These are phyloP conservation scores for Aphrocallistes beatrix DNA, from an alignment of 37 sponge, comb jelly and placozoan genomes.

Conservation along the genomic window DNA sequence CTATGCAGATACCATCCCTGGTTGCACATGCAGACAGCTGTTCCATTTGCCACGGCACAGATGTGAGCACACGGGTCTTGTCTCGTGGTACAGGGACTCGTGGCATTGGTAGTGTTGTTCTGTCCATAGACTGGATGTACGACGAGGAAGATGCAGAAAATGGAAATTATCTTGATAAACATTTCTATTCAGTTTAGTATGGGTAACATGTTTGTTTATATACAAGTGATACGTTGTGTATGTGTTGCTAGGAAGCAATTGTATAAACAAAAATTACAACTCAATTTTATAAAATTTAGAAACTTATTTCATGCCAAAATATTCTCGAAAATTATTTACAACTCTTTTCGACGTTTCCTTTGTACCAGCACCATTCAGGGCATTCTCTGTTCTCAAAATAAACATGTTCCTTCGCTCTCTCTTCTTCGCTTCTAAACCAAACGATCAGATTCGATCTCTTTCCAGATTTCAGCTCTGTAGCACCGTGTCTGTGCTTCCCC, in stretches of 20 bases:
- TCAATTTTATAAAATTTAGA: background rate
- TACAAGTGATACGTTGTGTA: background rate
- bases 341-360: too few species aligned
- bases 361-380: constrained; percentile 13
- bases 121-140: background rate
- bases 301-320: too few species aligned
- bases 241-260: background rate
- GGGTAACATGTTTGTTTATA: background rate
- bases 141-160: background rate
- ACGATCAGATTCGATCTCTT: background rate
- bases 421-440: background rate
- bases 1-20: constrained; percentile 6
- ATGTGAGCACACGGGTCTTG: background rate
- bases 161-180: background rate
- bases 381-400: background rate
- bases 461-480: background rate
- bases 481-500: constrained; percentile 7
- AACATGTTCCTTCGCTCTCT: background rate
- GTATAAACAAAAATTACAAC: background rate
- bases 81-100: background rate
- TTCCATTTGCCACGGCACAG: background rate
- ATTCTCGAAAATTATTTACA: too few species aligned
- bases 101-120: background rate
- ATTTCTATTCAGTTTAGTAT: background rate
- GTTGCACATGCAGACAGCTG: background rate